Evolutionary conservation across 2,797 vertebrate species (phyloP).

Genomic region (Pangasius krempfi): DNA sequence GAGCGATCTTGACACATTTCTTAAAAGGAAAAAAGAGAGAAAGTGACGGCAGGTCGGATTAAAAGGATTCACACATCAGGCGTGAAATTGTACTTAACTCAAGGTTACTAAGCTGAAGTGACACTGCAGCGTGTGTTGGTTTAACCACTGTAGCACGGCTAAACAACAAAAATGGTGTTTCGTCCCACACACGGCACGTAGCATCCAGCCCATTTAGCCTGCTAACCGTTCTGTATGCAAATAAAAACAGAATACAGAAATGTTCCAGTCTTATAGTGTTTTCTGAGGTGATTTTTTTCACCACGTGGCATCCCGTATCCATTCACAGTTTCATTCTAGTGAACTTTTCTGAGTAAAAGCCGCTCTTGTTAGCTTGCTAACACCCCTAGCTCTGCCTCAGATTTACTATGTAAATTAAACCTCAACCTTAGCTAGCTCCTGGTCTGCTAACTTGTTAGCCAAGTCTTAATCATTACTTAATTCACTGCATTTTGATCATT

Average conservation of each 20-base stretch:
- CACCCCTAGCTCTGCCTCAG: neutral
- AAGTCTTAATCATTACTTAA: neutral
- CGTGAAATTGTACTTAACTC: constrained; percentile 34
- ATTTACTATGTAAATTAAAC: neutral
- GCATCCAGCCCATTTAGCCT: neutral
- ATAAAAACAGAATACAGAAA: neutral
- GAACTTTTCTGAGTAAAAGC: neutral
- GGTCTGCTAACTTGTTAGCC: neutral
- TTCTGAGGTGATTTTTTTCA: constrained; percentile 8
- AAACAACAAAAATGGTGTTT: neutral
- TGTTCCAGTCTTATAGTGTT: neutral
- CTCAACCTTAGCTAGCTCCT: neutral
- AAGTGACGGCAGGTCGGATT: neutral
- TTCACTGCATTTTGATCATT: neutral
- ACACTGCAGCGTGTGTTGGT: neutral
- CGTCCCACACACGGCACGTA: too few relatives aligned
- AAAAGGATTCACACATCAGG: constrained; percentile 18
- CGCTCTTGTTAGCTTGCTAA: neutral
- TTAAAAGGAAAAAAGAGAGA: neutral
- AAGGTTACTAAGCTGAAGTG: constrained; percentile 24
- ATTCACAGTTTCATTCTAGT: neutral
- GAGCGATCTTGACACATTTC: constrained; percentile 1
- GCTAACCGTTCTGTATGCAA: neutral
- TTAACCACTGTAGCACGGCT: neutral
- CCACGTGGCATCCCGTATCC: neutral